Evolutionary conservation across 1,140 invertebrate genomes (phyloP).

Genomic region (Diplogasteroides magnus): DNA sequence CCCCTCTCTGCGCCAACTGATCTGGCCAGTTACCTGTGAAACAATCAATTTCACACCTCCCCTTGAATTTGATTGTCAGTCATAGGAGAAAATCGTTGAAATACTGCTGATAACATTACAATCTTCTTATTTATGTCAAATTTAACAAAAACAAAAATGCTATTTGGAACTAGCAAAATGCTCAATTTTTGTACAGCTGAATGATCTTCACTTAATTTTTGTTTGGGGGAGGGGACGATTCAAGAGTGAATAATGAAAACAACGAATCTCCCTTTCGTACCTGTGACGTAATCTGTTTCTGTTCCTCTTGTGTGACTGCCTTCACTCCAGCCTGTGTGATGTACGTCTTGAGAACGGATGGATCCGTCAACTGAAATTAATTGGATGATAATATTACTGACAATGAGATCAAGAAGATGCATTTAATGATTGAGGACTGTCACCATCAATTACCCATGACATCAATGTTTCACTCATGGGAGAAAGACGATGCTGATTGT

Average conservation of each 20-base stretch:
- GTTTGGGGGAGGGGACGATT: neutral
- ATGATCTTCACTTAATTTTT: neutral
- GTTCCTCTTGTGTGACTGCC: constrained; percentile 90
- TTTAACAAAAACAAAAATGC: too few species aligned
- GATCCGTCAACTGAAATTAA: constrained; percentile 84
- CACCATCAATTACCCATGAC: too few species aligned
- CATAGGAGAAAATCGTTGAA: too few species aligned
- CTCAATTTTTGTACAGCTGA: neutral
- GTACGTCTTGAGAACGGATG: constrained; percentile 93
- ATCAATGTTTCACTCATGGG: too few species aligned
- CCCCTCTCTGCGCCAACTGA: constrained; percentile 95
- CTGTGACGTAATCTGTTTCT: constrained; percentile 82
- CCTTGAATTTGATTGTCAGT: too few species aligned
- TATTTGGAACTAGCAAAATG: neutral
- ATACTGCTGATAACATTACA: too few species aligned
- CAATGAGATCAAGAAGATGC: too few species aligned
- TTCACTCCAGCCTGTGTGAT: constrained; percentile 98
- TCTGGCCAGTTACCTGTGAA: constrained; percentile 89
- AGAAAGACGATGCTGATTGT: too few species aligned
- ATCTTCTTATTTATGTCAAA: too few species aligned
- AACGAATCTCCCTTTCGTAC: constrained; percentile 1
- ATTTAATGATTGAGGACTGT: too few species aligned
- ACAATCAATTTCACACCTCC: neutral
- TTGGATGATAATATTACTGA: too few species aligned
- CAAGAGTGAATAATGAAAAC: neutral